A percentile compares a stretch with the other conserved stretches of the same genome.
These are phyloP conservation scores for Dusona sp. DNA, from an alignment of 2,888 invertebrate species.

Conservation along the genomic window DNA sequence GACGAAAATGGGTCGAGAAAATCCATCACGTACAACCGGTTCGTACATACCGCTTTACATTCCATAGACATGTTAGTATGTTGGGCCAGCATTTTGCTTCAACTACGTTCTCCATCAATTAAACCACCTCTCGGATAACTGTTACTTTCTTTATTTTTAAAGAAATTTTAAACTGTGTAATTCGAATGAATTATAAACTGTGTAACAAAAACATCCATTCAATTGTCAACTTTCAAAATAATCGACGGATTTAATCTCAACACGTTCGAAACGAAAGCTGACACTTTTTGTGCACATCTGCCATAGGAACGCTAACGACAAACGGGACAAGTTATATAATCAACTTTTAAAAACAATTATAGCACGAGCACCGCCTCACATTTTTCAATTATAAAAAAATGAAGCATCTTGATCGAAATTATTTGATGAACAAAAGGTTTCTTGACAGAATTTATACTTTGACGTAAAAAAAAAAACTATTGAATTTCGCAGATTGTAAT, in stretches of 20 bases:
- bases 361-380: background rate
- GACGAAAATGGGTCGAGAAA: conserved; percentile 65
- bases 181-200: background rate
- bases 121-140: background rate
- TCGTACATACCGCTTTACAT: conserved; percentile 34
- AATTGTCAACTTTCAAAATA: background rate
- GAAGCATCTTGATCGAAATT: background rate
- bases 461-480: background rate
- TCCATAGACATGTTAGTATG: conserved; percentile 5
- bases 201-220: background rate
- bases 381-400: background rate
- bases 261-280: background rate
- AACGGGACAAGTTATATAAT: background rate
- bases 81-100: background rate
- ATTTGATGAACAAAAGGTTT: background rate
- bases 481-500: background rate
- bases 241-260: background rate
- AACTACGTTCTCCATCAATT: background rate
- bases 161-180: no score
- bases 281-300: background rate
- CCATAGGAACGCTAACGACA: background rate
- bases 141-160: background rate
- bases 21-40: conserved; percentile 54
- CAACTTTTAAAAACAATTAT: background rate
- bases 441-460: background rate